phyloP scores from a whole-genome alignment of 2,888 invertebrate species.

The Desoria tigrina region DNA sequence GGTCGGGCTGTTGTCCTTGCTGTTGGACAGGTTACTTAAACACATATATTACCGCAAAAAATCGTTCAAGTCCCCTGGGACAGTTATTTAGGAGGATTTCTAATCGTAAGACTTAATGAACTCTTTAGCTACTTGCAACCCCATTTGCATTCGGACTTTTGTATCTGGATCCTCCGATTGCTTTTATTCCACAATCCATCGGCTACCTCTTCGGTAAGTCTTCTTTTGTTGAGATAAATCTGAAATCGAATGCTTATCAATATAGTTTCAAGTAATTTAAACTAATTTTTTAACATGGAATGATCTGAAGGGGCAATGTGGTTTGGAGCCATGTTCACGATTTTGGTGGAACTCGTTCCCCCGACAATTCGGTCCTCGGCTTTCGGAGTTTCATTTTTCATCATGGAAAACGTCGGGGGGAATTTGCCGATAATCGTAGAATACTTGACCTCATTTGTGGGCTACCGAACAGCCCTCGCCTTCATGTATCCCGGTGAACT shows the following conservation, averaged over 20 bases:
- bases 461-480: constrained; percentile 79
- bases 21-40: constrained; percentile 64
- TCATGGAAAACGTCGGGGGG: constrained; percentile 90
- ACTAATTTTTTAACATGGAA: too few species aligned
- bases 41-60: constrained; percentile 57
- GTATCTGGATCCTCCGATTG: constrained; percentile 78
- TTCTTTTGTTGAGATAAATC: background rate
- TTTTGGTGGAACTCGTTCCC: constrained; percentile 85
- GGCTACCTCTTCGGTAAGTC: constrained; percentile 83
- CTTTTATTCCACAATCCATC: constrained; percentile 83
- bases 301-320: constrained; percentile 79
- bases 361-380: constrained; percentile 78
- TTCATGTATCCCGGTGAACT: constrained; percentile 88
- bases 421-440: constrained; percentile 85
- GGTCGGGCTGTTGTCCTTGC: constrained; percentile 79
- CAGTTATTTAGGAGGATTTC: background rate
- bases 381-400: constrained; percentile 82
- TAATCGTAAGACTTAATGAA: background rate
- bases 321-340: constrained; percentile 89
- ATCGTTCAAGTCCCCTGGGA: background rate
- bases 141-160: constrained; percentile 84
- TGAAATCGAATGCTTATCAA: background rate
- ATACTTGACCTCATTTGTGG: constrained; percentile 77
- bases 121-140: constrained; percentile 71
- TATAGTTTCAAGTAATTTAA: too few species aligned